These are phyloP conservation scores for Macrostomum lignano DNA, from an alignment of 1,140 invertebrate genomes.

Conservation along the genomic window DNA sequence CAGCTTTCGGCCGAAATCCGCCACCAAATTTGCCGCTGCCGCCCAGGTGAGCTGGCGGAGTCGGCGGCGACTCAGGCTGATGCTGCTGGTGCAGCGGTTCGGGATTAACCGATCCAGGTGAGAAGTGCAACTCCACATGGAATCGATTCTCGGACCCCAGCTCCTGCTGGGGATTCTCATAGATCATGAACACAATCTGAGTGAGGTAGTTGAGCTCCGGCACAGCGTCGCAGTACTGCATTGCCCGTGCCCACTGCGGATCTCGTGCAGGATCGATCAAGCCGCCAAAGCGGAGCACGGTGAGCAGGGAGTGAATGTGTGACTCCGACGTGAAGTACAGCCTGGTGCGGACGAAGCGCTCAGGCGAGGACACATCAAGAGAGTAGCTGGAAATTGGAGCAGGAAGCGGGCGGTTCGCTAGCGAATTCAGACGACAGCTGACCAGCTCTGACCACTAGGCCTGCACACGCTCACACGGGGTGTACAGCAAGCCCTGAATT, in stretches of 20 bases:
- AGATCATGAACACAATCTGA: slow-evolving; percentile 89
- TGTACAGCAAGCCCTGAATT: too few species aligned
- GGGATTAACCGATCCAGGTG: too few species aligned
- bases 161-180: slow-evolving; percentile 53
- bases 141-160: slow-evolving; percentile 32
- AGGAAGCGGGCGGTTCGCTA: too few species aligned
- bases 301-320: slow-evolving; percentile 87
- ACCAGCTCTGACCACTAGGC: too few species aligned
- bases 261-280: slow-evolving; percentile 55
- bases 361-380: slow-evolving; percentile 82
- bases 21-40: too few species aligned
- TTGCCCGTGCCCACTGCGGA: slow-evolving; percentile 83
- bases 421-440: too few species aligned
- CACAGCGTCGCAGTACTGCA: slow-evolving; percentile 87
- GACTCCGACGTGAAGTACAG: slow-evolving; percentile 97
- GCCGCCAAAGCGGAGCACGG: slow-evolving; percentile 69
- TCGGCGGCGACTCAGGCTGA: too few species aligned
- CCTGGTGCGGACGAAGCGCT: slow-evolving; percentile 73
- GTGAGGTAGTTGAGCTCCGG: slow-evolving; percentile 97
- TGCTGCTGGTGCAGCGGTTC: too few species aligned
- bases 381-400: too few species aligned
- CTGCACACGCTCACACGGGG: too few species aligned
- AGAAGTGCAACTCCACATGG: slow-evolving; percentile 45
- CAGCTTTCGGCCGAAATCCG: too few species aligned
- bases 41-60: too few species aligned